Evolutionary conservation across 2,888 invertebrate species (phyloP), one percentile per base, ranked within the genome.

Genomic region (Merodon equestris): DNA sequence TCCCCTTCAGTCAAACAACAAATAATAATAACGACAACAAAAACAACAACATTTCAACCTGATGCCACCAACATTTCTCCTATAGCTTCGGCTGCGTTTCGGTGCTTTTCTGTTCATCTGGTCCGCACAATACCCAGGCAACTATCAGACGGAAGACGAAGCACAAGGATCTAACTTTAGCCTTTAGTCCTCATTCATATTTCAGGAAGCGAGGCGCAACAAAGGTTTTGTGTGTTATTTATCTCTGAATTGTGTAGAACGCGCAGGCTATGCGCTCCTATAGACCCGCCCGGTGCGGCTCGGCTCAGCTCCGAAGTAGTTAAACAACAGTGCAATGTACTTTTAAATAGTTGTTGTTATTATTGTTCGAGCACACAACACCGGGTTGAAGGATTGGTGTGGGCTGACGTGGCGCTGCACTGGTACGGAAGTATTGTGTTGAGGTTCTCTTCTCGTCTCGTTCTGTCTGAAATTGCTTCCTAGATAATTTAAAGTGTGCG

Each of bases 401-500:
- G 15, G 54, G 2, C 18, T n/a, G 12, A 36, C 44, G n/a, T 27
- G 56, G 13, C 17, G 40, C 42, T 3, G 9, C 27, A 9, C 51
- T 14, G 36, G 36, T 14, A 15, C 38, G 40, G 44, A 45, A 19
- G 64, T 34, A 64, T 68, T 64, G 51, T 66, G 48, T 51, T 60
- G 56, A 60, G 61, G 57, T 57, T 42, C 48, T 27, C 27, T 2
- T 27, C 27, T 27, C 27, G n/a, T 27, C 40, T 44, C 63, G 36
- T 54, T 68, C 63, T 68, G 68, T 40, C 56, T 56, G 68, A 45
- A 74, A 79, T 79, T 79, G 70, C 79, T 79, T 79, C 79, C 79
- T 79, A 79, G 79, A 79, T 79, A 79, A 79, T 79, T 79, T 79
- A 74, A 79, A 79, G 79, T 79, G 79, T 79, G 68, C 79, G 68